Conservation (phyloP, 2,888 invertebrate genomes). For the Laothoe populi region DNA sequence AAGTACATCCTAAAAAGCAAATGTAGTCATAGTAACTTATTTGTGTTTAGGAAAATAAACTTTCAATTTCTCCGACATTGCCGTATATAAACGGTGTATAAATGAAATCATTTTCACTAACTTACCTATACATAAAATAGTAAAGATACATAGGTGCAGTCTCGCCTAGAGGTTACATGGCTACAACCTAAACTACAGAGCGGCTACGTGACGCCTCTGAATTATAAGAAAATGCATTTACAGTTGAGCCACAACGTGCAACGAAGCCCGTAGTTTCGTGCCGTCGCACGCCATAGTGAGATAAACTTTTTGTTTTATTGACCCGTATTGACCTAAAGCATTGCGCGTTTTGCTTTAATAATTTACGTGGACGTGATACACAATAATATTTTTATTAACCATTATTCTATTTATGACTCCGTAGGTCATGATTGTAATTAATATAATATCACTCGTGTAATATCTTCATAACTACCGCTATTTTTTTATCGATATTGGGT, state of each 20-base stretch:
- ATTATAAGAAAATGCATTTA: slow-evolving; percentile 85
- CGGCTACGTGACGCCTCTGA: slow-evolving; percentile 80
- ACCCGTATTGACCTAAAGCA: slow-evolving; percentile 14
- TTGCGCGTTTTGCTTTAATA: neutral
- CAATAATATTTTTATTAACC: too few species aligned
- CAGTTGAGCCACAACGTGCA: slow-evolving; percentile 64
- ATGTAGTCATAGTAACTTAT: neutral
- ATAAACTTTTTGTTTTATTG: slow-evolving; percentile 43
- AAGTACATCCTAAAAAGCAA: neutral
- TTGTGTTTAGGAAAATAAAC: neutral
- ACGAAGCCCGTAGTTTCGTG: slow-evolving; percentile 66
- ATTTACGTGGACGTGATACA: too few species aligned
- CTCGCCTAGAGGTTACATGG: slow-evolving; percentile 40
- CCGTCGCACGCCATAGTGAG: slow-evolving; percentile 62
- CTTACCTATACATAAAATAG: neutral
- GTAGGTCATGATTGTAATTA: too few species aligned
- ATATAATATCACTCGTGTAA: too few species aligned
- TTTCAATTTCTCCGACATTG: neutral
- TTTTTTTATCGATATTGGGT: too few species aligned
- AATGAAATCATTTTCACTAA: neutral
- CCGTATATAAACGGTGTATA: too few species aligned
- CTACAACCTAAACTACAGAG: slow-evolving; percentile 41
- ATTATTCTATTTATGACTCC: too few species aligned
- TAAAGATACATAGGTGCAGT: slow-evolving; percentile 2
- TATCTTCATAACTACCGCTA: too few species aligned